These are phyloP conservation scores for Pedicia rivosa DNA, from an alignment of 2,888 invertebrate genomes.

Conservation along the genomic window DNA sequence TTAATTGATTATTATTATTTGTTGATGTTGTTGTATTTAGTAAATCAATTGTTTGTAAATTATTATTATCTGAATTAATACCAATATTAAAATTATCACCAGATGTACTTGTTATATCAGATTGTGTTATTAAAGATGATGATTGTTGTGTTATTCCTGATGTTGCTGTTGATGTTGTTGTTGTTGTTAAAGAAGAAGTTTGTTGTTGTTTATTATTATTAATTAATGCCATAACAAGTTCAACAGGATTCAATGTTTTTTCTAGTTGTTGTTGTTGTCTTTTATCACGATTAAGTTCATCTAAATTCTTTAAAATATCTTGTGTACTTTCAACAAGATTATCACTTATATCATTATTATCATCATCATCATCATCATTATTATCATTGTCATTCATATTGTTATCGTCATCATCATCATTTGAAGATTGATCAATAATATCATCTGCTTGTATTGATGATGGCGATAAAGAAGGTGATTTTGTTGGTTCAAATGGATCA, in stretches of 20 bases:
- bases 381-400: too few relatives aligned
- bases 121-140: slow-evolving; percentile 8
- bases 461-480: slow-evolving; percentile 38
- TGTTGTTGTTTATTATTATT: slow-evolving; percentile 22
- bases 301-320: slow-evolving; percentile 5
- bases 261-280: slow-evolving; percentile 15
- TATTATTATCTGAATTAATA: slow-evolving; percentile 6
- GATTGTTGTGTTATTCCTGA: slow-evolving; percentile 1
- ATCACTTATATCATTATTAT: slow-evolving; percentile 8
- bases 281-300: background rate
- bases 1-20: background rate
- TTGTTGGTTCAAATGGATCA: slow-evolving; percentile 84
- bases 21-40: too few relatives aligned
- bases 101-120: slow-evolving; percentile 15
- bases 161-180: background rate
- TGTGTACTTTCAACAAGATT: slow-evolving; percentile 4
- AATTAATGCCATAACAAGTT: slow-evolving; percentile 41
- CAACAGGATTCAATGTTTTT: slow-evolving; percentile 39
- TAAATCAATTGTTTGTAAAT: slow-evolving; percentile 1
- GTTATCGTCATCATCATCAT: background rate
- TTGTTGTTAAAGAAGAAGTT: background rate
- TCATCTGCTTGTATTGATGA: slow-evolving; percentile 22
- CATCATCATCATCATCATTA: slow-evolving; percentile 6
- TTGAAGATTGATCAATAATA: slow-evolving; percentile 10
- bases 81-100: slow-evolving; percentile 2